Conservation (phyloP, 2,888 invertebrate genomes). For the Schrankia costaestrigalis region DNA sequence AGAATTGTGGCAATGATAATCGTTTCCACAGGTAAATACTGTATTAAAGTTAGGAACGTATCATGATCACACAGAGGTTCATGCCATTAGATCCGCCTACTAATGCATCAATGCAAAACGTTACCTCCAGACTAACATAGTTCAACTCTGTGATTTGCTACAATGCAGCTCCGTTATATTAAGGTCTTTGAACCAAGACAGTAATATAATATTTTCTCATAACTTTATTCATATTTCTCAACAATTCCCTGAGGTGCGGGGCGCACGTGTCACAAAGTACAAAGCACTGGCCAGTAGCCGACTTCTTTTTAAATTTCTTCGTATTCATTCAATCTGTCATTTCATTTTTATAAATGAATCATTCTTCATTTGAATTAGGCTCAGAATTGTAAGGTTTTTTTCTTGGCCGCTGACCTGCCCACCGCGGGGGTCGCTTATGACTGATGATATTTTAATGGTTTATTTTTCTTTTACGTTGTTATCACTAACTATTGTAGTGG, state of each 20-base stretch:
- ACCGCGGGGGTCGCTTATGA: conserved; percentile 73
- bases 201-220: background rate
- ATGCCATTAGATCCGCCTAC: no score
- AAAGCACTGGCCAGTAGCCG: conserved; percentile 61
- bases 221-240: conserved; percentile 9
- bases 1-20: no score
- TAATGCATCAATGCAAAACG: no score
- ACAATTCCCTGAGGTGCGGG: conserved; percentile 38
- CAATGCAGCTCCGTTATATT: no score
- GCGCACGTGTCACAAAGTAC: conserved; percentile 60
- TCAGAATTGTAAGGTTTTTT: conserved; percentile 62
- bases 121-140: no score
- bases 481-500: conserved; percentile 70
- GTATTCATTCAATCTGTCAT: conserved; percentile 77
- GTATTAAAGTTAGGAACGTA: no score
- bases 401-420: conserved; percentile 73
- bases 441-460: conserved; percentile 79
- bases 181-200: no score
- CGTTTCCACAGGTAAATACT: no score
- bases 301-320: conserved; percentile 57
- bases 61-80: no score
- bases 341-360: conserved; percentile 79
- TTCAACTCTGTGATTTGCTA: no score
- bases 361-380: conserved; percentile 77
- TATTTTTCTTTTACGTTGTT: conserved; percentile 78